Percentiles rank a stretch among this genome's conserved stretches.
Conservation (phyloP, 1,140 invertebrate genomes). For the Zaprionus davidi region DNA sequence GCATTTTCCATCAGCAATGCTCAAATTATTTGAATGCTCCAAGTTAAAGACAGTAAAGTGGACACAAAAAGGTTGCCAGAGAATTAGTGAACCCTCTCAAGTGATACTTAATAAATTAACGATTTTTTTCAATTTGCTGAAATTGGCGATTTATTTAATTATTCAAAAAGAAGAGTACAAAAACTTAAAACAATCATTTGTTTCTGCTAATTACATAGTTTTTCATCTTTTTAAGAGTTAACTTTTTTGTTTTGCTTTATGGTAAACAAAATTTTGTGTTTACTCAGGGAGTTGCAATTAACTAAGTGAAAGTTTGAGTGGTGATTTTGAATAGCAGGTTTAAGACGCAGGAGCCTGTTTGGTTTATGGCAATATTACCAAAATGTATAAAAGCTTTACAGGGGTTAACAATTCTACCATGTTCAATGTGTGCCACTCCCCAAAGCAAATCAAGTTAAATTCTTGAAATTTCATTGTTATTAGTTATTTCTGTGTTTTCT, state of each 20-base stretch:
- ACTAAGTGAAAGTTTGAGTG: conserved; percentile 28
- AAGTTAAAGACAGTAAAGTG: background rate
- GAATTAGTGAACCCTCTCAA: background rate
- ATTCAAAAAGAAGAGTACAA: conserved; percentile 66
- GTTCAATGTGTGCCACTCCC: background rate
- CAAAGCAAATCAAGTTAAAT: conserved; percentile 15
- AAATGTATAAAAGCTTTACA: conserved; percentile 16
- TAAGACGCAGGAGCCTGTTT: background rate
- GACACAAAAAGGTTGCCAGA: background rate
- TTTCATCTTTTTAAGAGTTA: conserved; percentile 45
- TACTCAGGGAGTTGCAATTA: conserved; percentile 32
- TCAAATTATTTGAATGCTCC: background rate
- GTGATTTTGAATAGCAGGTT: conserved; percentile 25
- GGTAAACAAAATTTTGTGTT: conserved; percentile 30
- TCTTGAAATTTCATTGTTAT: conserved; percentile 10
- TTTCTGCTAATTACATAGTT: conserved; percentile 41
- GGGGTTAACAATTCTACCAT: conserved; percentile 15
- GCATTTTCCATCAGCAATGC: conserved; percentile 8
- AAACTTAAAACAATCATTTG: conserved; percentile 64
- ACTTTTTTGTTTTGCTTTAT: conserved; percentile 19
- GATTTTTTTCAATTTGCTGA: conserved; percentile 49
- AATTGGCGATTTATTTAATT: conserved; percentile 69
- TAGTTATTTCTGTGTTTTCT: background rate
- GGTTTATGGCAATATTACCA: background rate
- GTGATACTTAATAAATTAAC: background rate